A percentile compares a stretch with the other conserved stretches of the same genome.
Conservation (phyloP, 2,888 invertebrate species). For the Cheilosia soror region DNA sequence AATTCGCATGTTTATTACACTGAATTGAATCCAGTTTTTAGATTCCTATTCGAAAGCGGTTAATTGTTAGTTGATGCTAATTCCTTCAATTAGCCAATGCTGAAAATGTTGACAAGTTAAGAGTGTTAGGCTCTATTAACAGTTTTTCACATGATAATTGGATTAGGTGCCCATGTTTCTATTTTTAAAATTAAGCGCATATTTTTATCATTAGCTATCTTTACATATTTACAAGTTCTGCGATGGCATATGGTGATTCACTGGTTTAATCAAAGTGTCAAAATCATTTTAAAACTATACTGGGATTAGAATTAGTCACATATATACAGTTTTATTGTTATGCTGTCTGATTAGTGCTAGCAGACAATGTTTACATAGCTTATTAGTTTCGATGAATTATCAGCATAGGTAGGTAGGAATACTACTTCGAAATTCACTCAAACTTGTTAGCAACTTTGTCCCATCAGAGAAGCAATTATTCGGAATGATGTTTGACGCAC, state of each 20-base stretch:
- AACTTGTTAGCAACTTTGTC: too few relatives aligned
- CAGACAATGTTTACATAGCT: too few relatives aligned
- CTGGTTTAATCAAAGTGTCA: constrained; percentile 1
- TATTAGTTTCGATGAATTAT: too few relatives aligned
- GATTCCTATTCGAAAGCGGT: too few relatives aligned
- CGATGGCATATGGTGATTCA: constrained; percentile 6
- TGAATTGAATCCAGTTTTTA: too few relatives aligned
- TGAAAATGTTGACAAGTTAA: constrained; percentile 41
- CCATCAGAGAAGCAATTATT: too few relatives aligned
- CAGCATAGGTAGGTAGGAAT: too few relatives aligned
- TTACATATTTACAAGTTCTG: constrained; percentile 30
- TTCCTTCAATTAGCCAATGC: constrained; percentile 40
- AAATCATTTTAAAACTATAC: background rate
- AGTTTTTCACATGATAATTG: constrained; percentile 41
- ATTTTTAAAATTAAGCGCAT: constrained; percentile 45
- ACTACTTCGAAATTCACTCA: too few relatives aligned
- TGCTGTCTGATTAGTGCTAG: too few relatives aligned
- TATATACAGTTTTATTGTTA: too few relatives aligned
- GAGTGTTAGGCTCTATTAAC: constrained; percentile 26
- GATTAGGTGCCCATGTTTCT: constrained; percentile 21
- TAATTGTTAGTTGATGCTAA: constrained; percentile 43
- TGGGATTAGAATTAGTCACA: background rate
- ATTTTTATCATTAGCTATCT: constrained; percentile 27
- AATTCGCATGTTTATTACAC: background rate
- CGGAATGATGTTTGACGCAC: too few relatives aligned